These are phyloP conservation scores for Hepsetus odoe DNA, from an alignment of 2,113 vertebrate species.

Conservation along the genomic window DNA sequence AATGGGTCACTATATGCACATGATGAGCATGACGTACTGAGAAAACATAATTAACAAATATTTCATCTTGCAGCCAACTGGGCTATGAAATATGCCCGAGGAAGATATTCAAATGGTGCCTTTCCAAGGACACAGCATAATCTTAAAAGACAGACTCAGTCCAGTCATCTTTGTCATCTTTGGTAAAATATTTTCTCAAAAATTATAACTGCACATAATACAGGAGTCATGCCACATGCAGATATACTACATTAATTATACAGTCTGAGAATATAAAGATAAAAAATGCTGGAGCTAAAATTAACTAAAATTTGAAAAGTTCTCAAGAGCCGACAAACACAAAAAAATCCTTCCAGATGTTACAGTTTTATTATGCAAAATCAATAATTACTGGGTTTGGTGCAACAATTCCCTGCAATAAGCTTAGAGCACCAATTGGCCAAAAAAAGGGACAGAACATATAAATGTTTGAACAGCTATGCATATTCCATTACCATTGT, in stretches of 20 bases:
- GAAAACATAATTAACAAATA: slow-evolving; percentile 64
- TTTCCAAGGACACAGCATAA: not conserved
- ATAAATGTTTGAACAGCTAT: not conserved
- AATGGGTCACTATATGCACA: slow-evolving; percentile 54
- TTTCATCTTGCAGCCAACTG: slow-evolving; percentile 40
- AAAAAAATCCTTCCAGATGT: not conserved
- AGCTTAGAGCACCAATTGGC: not conserved
- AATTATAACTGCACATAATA: not conserved
- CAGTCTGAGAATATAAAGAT: too few species aligned
- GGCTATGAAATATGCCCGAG: slow-evolving; percentile 25
- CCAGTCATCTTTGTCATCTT: not conserved
- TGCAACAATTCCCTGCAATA: not conserved
- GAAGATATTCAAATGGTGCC: not conserved
- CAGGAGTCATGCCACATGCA: not conserved
- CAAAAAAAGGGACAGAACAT: too few species aligned
- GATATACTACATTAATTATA: not conserved
- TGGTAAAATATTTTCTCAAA: too few species aligned
- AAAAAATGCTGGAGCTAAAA: not conserved
- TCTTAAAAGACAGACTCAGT: not conserved
- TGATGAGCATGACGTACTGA: slow-evolving; percentile 61
- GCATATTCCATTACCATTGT: not conserved
- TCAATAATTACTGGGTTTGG: not conserved
- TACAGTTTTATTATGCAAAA: not conserved
- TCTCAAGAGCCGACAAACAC: not conserved
- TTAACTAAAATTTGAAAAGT: not conserved